Percentiles rank a stretch among this genome's conserved stretches.
Conservation (phyloP, 2,888 invertebrate species). For the Encarsia formosa region DNA sequence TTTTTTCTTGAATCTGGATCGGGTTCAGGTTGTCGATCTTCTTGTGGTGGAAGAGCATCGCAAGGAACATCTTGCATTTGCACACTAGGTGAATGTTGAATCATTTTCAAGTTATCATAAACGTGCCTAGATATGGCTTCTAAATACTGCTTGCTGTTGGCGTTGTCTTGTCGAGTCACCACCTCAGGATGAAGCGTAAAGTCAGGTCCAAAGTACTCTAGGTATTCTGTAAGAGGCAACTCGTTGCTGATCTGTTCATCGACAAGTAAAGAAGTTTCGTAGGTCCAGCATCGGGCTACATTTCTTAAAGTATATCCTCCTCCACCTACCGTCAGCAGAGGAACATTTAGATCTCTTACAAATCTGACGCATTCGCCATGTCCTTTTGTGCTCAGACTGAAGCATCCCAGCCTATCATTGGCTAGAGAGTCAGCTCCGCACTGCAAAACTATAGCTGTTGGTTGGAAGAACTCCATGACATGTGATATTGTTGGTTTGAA, state of each 20-base stretch:
- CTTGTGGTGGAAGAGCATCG: slow-evolving; percentile 72
- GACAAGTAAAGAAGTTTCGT: slow-evolving; percentile 90
- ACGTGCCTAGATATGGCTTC: slow-evolving; percentile 87
- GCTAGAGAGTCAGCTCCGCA: slow-evolving; percentile 98
- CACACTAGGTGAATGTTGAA: slow-evolving; percentile 90
- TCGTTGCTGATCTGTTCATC: slow-evolving; percentile 93
- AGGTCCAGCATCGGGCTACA: slow-evolving; percentile 98
- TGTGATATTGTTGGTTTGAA: slow-evolving; percentile 91
- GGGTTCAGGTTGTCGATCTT: slow-evolving; percentile 69
- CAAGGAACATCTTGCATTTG: slow-evolving; percentile 95
- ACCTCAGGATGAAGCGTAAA: slow-evolving; percentile 94
- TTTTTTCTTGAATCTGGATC: slow-evolving; percentile 79
- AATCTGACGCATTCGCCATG: slow-evolving; percentile 98
- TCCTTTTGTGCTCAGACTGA: slow-evolving; percentile 89
- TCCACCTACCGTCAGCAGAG: slow-evolving; percentile 83
- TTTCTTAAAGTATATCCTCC: slow-evolving; percentile 89
- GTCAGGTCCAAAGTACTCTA: slow-evolving; percentile 97
- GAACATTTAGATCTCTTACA: slow-evolving; percentile 87
- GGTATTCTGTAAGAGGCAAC: slow-evolving; percentile 91
- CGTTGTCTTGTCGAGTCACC: slow-evolving; percentile 81
- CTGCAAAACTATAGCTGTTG: slow-evolving; percentile 93
- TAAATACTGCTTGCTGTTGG: slow-evolving; percentile 91
- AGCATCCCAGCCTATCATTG: slow-evolving; percentile 92
- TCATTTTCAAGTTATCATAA: slow-evolving; percentile 89
- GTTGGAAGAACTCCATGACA: slow-evolving; percentile 95